These are phyloP conservation scores for Adelges cooleyi DNA, from an alignment of 1,140 invertebrate species.

Conservation along the genomic window DNA sequence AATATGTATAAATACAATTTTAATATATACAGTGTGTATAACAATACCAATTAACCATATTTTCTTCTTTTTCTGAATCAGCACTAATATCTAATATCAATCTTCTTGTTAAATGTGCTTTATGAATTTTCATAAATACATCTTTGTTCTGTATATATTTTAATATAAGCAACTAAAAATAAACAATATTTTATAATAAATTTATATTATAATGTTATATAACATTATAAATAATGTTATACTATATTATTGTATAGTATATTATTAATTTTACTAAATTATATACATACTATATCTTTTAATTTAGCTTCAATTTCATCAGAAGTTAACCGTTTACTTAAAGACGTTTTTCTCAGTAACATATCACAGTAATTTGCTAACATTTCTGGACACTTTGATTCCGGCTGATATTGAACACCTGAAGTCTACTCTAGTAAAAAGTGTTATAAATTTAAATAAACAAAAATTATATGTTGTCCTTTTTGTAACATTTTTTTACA, in stretches of 20 bases:
- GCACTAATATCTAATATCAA: conserved; percentile 92
- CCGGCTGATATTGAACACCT: conserved; percentile 52
- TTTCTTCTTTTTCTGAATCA: conserved; percentile 98
- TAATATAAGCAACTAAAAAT: conserved; percentile 69
- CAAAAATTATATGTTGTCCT: no score
- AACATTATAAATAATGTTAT: no score
- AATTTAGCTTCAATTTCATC: conserved; percentile 94
- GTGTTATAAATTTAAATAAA: no score
- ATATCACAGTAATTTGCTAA: conserved; percentile 99
- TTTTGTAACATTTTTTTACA: no score
- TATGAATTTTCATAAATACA: conserved; percentile 99
- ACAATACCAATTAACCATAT: conserved; percentile 90
- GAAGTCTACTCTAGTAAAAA: no score
- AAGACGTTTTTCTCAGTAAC: conserved; percentile 87
- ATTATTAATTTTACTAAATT: no score
- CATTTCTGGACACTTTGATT: conserved; percentile 97
- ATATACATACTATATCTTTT: conserved; percentile 65
- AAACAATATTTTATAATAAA: background rate
- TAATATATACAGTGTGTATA: background rate
- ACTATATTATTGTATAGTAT: no score
- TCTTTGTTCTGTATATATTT: conserved; percentile 99
- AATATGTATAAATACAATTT: background rate
- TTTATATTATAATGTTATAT: no score
- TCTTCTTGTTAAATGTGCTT: conserved; percentile 91
- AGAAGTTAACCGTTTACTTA: conserved; percentile 91